Evolutionary conservation across 1,140 invertebrate species (phyloP).

Genomic region (Zaprionus davidi): DNA sequence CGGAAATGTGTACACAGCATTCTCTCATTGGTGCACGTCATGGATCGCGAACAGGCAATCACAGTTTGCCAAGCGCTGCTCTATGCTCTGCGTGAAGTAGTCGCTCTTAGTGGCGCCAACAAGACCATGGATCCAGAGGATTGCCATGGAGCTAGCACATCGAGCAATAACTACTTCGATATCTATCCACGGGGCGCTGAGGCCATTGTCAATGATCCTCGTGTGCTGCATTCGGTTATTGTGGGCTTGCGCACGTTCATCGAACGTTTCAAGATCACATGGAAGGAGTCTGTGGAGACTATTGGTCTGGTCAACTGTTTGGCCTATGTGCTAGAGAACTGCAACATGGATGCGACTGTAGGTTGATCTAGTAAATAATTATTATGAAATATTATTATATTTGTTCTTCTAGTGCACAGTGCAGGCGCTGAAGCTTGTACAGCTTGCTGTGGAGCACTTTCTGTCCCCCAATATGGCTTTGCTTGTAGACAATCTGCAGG

Average conservation of each 20-base stretch:
- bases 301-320: constrained; percentile 80
- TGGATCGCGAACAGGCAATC: constrained; percentile 88
- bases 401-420: constrained; percentile 86
- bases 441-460: constrained; percentile 89
- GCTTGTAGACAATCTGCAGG: constrained; percentile 87
- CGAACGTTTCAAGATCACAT: constrained; percentile 89
- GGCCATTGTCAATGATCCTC: constrained; percentile 71
- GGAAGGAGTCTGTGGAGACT: constrained; percentile 86
- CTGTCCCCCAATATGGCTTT: constrained; percentile 90
- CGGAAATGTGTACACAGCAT: constrained; percentile 88
- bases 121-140: constrained; percentile 49
- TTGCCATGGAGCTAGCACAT: constrained; percentile 81
- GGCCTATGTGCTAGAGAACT: constrained; percentile 83
- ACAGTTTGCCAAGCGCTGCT: constrained; percentile 89
- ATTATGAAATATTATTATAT: neutral
- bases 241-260: constrained; percentile 87
- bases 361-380: constrained; percentile 8
- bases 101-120: constrained; percentile 52
- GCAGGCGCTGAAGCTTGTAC: constrained; percentile 88
- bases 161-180: constrained; percentile 66
- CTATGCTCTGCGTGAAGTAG: constrained; percentile 88
- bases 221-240: constrained; percentile 86
- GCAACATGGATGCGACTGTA: constrained; percentile 83
- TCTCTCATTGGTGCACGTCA: constrained; percentile 85
- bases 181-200: constrained; percentile 64